Base-by-base conservation (phyloP, 2,797 vertebrate species). In the Cyprinodon diabolis region DNA sequence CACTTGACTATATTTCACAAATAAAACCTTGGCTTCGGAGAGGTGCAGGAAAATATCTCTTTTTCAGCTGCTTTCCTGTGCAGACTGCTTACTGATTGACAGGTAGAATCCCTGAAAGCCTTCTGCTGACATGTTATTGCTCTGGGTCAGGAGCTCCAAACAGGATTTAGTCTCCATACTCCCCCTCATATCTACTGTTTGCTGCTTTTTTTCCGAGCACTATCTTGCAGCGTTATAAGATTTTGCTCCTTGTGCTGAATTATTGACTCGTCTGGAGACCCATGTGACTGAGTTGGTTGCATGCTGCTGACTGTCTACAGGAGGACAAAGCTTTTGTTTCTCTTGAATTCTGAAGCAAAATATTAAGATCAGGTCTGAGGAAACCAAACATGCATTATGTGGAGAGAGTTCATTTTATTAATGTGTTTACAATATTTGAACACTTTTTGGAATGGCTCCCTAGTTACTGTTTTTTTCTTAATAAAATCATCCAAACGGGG, bases 201-300 rank as follows among this genome's bases (percentile, higher is more conserved):
- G 68, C 78, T 63, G 15, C 17, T 66, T 71, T 66, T 69, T 76
- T 67, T 35, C 68, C 68, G 55, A 78, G 82, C 76, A 78, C 87
- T 77, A 77, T 91, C 65, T 80, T 72, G 81, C 74, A 83, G 77
- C 82, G 58, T 87, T 88, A 91, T 92, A 88, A 87, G 80, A 93
- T 94, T 84, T 88, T 80, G 88, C 63, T 71, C 68, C 71, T 13
- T 77, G 69, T 69, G 86, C 82, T 94, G 90, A 95, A 95, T 95
- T 94, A 95, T 95, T 95, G 93, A 95, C 89, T 74, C 79, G 90
- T 79, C 85, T 83, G 66, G 35, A 82, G 69, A 93, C 94, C 83
- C 77, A 0, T 75, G 91, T 92, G 94, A 89, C 71, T 45, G 56
- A 82, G 75, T 71, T 43, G 45, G 68, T 43, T 77, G 48, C 83